Base-by-base conservation (phyloP, 2,113 vertebrate genomes). In the Periophthalmus modestus region DNA sequence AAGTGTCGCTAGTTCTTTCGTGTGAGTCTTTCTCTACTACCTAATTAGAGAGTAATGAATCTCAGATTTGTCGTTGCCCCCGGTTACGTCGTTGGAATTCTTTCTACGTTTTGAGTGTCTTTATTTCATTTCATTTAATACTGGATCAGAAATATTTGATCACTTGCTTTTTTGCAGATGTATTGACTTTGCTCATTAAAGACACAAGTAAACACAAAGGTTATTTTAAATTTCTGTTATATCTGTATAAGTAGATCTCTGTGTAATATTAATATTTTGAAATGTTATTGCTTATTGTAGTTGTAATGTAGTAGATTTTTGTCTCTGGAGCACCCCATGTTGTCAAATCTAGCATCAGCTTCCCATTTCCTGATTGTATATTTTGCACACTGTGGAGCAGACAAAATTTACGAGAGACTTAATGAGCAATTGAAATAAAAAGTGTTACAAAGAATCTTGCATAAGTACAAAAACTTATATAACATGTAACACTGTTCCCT, bases 211-310 rank as follows among this genome's bases (percentile, higher is more conserved):
- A 75, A 78, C 15, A 24, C 16, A 0, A 50, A 61, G 55, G 28
- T 81, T 82, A 84, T 82, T 79, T 82, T 76, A 71, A 71, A 69
- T 28, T 61, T 54, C 4, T 15, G 23, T 59, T 2, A 10, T 43
- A 13, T 1, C 6, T 10, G 23, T 57, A 15, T 28, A 59, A 28
- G 13, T 54, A 72, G 63, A 34, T 50, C 48, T 3, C 2, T 73
- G 66, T 68, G 16, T 54, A 79, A 28, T 63, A n/a, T 66, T 46
- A 72, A 47, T 74, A 47, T 66, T 66, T 54, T 71, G 34, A 69
- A 72, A 71, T 65, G 55, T 36, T 28, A 21, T 46, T 69, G 13
- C 46, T 68, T 23, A 70, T 70, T 77, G 65, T 33, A 39, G n/a
- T n/a, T n/a, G n/a, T n/a, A n/a, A n/a, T n/a, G n/a, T n/a, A n/a